A percentile compares a stretch with the other conserved stretches of the same genome.
Conservation (phyloP, 2,888 invertebrate genomes). For the Drosophila neonasuta region DNA sequence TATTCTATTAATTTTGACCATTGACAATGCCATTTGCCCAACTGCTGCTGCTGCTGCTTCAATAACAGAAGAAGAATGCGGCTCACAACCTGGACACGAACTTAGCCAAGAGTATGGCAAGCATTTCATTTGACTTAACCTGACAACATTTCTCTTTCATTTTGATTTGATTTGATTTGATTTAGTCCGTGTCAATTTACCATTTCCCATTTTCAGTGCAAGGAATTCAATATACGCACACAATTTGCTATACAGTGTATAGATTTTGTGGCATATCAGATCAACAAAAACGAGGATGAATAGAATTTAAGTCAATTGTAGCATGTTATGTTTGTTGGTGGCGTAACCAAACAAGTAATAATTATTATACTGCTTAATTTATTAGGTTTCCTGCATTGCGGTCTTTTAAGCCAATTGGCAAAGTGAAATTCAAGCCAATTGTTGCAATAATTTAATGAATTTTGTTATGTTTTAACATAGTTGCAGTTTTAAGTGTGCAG, state of each 20-base stretch:
- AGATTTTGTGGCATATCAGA: conserved; percentile 4
- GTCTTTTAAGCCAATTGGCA: background rate
- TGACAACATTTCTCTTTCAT: conserved; percentile 41
- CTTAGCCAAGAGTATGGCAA: conserved; percentile 29
- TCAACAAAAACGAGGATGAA: background rate
- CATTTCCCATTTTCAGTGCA: background rate
- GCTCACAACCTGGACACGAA: conserved; percentile 7
- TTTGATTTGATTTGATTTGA: conserved; percentile 64
- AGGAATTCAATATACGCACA: conserved; percentile 15
- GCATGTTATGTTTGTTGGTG: background rate
- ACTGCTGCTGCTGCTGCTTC: background rate
- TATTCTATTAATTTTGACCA: conserved; percentile 68
- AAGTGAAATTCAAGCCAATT: background rate
- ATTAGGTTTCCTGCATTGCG: background rate
- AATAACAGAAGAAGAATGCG: conserved; percentile 35
- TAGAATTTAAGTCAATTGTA: background rate
- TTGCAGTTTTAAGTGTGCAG: no score
- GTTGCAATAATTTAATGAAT: background rate
- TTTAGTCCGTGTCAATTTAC: conserved; percentile 22
- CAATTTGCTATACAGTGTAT: background rate
- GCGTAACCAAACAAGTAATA: background rate
- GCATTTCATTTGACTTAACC: conserved; percentile 38
- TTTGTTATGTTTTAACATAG: background rate
- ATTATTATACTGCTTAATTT: background rate
- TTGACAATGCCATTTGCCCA: conserved; percentile 48